phyloP scores from a whole-genome alignment of 1,140 invertebrate species.

The Papilio machaon region DNA sequence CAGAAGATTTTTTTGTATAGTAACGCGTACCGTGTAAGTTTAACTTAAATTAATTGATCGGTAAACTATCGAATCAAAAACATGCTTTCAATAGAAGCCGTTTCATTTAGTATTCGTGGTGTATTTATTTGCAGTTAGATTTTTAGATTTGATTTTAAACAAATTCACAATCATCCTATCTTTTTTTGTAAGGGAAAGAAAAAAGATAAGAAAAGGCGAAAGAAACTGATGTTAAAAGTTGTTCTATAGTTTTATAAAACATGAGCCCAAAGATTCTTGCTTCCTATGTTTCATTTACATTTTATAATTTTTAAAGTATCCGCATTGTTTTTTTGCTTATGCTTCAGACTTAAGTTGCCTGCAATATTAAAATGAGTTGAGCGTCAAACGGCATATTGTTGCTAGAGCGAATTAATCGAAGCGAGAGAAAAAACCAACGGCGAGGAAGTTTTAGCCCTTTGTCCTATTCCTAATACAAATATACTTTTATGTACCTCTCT shows the following conservation, averaged over 20 bases:
- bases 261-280: too few relatives aligned
- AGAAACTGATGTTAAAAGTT: too few relatives aligned
- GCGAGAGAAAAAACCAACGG: background rate
- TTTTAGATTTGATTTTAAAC: background rate
- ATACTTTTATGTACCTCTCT: constrained; percentile 28
- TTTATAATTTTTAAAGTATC: too few relatives aligned
- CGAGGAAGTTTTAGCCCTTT: constrained; percentile 35
- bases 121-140: background rate
- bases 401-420: constrained; percentile 1
- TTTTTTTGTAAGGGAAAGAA: too few relatives aligned
- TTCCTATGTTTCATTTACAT: too few relatives aligned
- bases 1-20: background rate
- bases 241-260: too few relatives aligned
- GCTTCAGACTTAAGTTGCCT: background rate
- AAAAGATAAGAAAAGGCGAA: too few relatives aligned
- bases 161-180: background rate
- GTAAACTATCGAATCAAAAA: constrained; percentile 10
- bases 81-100: background rate
- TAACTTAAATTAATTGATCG: constrained; percentile 6
- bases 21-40: background rate
- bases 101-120: background rate
- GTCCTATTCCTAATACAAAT: constrained; percentile 38
- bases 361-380: background rate
- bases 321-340: too few relatives aligned
- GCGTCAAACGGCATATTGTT: background rate